These are phyloP conservation scores for Diarsia brunnea DNA, from an alignment of 2,888 invertebrate species.

Conservation along the genomic window DNA sequence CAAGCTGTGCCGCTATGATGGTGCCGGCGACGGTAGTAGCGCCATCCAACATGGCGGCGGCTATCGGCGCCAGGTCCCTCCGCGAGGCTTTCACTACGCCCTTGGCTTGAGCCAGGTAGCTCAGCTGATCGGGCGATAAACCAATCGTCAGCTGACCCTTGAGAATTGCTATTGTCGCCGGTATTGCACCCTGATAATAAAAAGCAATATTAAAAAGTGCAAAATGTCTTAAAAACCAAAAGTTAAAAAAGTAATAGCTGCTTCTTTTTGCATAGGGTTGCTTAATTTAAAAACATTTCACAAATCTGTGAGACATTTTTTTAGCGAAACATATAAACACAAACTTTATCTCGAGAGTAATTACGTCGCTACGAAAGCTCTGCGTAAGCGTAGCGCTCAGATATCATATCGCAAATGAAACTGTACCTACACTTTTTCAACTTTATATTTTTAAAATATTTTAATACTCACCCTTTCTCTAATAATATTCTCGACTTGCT, in stretches of 20 bases:
- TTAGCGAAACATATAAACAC: constrained; percentile 13
- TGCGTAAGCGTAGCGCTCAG: constrained; percentile 45
- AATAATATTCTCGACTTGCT: constrained; percentile 95
- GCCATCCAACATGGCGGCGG: constrained; percentile 93
- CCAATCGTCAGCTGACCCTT: constrained; percentile 96
- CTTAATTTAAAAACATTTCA: constrained; percentile 5
- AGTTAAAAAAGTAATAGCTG: not conserved
- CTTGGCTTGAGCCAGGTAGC: constrained; percentile 91
- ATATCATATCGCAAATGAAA: constrained; percentile 21
- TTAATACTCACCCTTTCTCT: constrained; percentile 91
- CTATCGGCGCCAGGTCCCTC: constrained; percentile 95
- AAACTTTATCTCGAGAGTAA: constrained; percentile 23
- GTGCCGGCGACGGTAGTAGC: constrained; percentile 99
- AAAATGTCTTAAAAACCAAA: not conserved
- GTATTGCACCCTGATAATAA: constrained; percentile 93
- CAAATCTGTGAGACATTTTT: constrained; percentile 3
- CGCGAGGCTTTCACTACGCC: constrained; percentile 95
- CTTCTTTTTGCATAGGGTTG: not conserved
- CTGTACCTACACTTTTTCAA: not conserved
- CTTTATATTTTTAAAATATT: constrained; percentile 1
- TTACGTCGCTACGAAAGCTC: constrained; percentile 54
- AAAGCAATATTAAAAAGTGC: not conserved
- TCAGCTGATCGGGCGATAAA: constrained; percentile 92
- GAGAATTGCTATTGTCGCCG: constrained; percentile 98
- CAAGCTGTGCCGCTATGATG: constrained; percentile 95